Base-by-base conservation (phyloP, 2,888 invertebrate species). In the Drepanosiphum platanoidis region DNA sequence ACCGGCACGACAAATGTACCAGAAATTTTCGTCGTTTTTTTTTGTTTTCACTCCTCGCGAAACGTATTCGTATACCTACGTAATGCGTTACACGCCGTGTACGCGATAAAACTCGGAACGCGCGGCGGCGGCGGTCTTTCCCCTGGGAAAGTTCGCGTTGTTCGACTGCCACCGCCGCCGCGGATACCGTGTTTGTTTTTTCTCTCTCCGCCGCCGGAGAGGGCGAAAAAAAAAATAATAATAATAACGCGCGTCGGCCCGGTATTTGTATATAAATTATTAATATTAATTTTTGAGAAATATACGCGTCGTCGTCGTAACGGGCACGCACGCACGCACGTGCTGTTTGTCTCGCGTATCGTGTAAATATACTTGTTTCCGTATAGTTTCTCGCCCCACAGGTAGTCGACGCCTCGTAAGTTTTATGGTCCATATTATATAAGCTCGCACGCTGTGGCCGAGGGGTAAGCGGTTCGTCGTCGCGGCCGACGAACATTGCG, bases 261-360 rank as follows among this genome's bases (percentile, higher is more conserved):
- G 18, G 22, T 61, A 39, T 39, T 42, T 11, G 78, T 78, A 78
- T 78, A 78, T 78, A 78, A 66, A 78, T 78, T 78, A 78, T 81
- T 81, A 72, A 71, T 81, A 81, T 71, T 71, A 71, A 81, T 81
- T 58, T 81, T 39, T 58, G 36, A 52, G 39, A 39, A 81, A 71
- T 9, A 46, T 11, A n/a, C 74, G 64, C 30, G 5, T 3, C 11
- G 15, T 11, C 15, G 27, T 13, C 13, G 32, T 32, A 27, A 0
- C 61, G n/a, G 5, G 42, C 22, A 8, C 27, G 3, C 46, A 52
- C 46, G 22, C 32, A 32, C 18, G 42, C 36, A 46, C 5, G 3
- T 9, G 30, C 22, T 61, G 5, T 22, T n/a, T n/a, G n/a, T n/a
- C n/a, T n/a, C n/a, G n/a, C n/a, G n/a, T n/a, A n/a, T n/a, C 61